Base-by-base conservation (phyloP, 2,113 vertebrate species). In the Crotophaga sulcirostris region DNA sequence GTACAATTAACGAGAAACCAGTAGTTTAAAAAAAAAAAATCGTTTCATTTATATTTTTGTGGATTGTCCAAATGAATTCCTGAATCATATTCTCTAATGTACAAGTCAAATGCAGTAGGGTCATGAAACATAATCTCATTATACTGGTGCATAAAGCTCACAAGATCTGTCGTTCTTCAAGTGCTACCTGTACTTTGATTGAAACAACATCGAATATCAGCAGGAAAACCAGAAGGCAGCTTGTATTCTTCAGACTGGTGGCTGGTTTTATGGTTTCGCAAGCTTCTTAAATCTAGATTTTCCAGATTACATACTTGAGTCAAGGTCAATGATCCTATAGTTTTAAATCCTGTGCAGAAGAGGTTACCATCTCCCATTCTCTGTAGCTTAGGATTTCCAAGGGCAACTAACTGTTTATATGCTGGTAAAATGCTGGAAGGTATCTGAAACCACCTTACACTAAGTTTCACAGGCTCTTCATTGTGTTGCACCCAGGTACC, bases 61-160 rank as follows among this genome's bases (percentile, higher is more conserved):
- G 55, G 26, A 52, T 81, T 56, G 51, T 92, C 89, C 83, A 73
- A 66, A 91, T 79, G 52, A 72, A 88, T 88, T 89, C 63, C 66
- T 92, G 90, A 96, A 97, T 96, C 96, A 79, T 85, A 93, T 90
- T 96, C 76, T 75, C 72, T 84, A 94, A 93, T 83, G 87, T 97
- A 94, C 94, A 96, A 97, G 90, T 97, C 97, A 97, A 89, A 96
- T 94, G 75, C 94, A 78, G 73, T 69, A 89, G 67, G 82, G 79
- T 95, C 95, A 89, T 69, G 67, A 96, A 97, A 66, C 69, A 89
- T 90, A 92, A 94, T 90, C 87, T 97, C 95, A 93, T 97, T 91
- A 94, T 83, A 83, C 87, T 26, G 88, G 82, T 90, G 90, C 42
- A 66, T 67, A 96, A 89, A 82, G 89, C 84, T 91, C 95, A 62